Conservation (phyloP, 2,797 vertebrate genomes). For the Alfaro cultratus region DNA sequence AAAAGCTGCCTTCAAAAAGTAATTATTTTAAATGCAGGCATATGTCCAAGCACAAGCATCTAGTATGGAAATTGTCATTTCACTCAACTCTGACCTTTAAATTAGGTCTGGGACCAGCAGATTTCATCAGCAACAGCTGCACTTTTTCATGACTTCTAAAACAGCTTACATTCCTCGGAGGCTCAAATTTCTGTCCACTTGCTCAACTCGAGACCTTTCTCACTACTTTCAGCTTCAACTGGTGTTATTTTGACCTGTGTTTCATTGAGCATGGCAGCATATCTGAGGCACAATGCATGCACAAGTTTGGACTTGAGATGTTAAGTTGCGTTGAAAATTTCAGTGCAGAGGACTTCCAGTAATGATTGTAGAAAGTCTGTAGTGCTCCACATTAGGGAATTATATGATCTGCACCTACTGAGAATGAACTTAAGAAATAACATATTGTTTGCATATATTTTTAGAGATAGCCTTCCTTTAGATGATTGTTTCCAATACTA, state of each 20-base stretch:
- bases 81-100: slow-evolving; percentile 73
- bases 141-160: slow-evolving; percentile 72
- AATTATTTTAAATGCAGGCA: slow-evolving; percentile 84
- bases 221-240: slow-evolving; percentile 66
- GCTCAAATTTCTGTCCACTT: slow-evolving; percentile 71
- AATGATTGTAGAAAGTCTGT: slow-evolving; percentile 37
- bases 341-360: slow-evolving; percentile 43
- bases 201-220: slow-evolving; percentile 63
- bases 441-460: slow-evolving; percentile 4
- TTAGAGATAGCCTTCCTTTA: slow-evolving; percentile 37
- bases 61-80: slow-evolving; percentile 71
- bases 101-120: slow-evolving; percentile 76
- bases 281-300: slow-evolving; percentile 36
- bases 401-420: slow-evolving; percentile 34
- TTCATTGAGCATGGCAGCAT: slow-evolving; percentile 72
- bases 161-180: slow-evolving; percentile 61
- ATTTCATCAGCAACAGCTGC: slow-evolving; percentile 77
- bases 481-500: slow-evolving; percentile 27
- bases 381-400: slow-evolving; percentile 22
- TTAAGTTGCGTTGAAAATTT: slow-evolving; percentile 38
- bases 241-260: slow-evolving; percentile 68
- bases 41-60: slow-evolving; percentile 73
- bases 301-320: slow-evolving; percentile 50
- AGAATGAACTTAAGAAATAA: slow-evolving; percentile 14
- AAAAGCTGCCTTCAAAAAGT: slow-evolving; percentile 73